phyloP scores from a whole-genome alignment of 1,140 invertebrate genomes.

The Bombus balteatus region DNA sequence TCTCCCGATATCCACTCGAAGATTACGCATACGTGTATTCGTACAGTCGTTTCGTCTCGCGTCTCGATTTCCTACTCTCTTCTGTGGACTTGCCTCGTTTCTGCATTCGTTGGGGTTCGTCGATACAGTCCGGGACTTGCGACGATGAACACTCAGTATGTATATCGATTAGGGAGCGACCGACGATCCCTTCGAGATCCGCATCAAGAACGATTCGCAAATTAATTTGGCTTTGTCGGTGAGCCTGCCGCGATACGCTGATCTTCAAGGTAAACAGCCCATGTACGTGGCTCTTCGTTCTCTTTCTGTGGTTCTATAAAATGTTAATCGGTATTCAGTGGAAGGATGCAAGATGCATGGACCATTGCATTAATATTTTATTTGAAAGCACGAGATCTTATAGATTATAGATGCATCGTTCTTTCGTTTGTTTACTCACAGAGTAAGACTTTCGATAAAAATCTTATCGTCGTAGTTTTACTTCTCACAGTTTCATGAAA shows the following conservation, averaged over 20 bases:
- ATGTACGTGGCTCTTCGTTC: not conserved
- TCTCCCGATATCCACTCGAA: slow-evolving; percentile 70
- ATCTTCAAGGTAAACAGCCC: slow-evolving; percentile 56
- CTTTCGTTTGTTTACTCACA: too few species aligned
- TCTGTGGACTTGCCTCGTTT: not conserved
- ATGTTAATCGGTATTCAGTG: slow-evolving; percentile 29
- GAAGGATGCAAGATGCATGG: not conserved
- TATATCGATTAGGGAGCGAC: slow-evolving; percentile 4
- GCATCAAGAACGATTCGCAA: slow-evolving; percentile 57
- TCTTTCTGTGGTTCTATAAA: slow-evolving; percentile 9
- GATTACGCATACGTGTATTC: slow-evolving; percentile 40
- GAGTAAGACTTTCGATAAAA: not conserved
- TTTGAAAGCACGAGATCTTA: not conserved
- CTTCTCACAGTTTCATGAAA: not conserved
- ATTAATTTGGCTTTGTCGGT: slow-evolving; percentile 68
- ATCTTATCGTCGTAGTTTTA: not conserved
- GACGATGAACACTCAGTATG: slow-evolving; percentile 10
- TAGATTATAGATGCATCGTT: not conserved
- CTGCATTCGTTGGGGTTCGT: not conserved
- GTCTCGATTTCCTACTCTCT: not conserved
- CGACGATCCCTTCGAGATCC: slow-evolving; percentile 42
- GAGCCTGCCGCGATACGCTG: slow-evolving; percentile 43
- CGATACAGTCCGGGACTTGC: slow-evolving; percentile 21
- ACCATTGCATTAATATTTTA: not conserved
- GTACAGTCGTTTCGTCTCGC: not conserved